phyloP scores from a whole-genome alignment of 2,797 vertebrate species.

The Intellagama lesueurii region DNA sequence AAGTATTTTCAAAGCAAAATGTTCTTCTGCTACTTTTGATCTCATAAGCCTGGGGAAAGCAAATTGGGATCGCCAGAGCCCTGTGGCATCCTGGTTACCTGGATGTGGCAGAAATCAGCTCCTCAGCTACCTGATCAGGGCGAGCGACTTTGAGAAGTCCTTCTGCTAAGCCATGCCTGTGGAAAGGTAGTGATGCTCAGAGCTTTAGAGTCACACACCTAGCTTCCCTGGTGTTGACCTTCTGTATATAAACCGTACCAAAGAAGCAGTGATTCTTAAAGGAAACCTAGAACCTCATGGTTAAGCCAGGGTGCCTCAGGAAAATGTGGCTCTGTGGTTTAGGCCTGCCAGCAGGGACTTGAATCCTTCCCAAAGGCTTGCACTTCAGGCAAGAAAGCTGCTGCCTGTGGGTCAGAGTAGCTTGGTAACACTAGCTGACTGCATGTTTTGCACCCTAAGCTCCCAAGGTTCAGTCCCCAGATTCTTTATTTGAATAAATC shows the following conservation, averaged over 20 bases:
- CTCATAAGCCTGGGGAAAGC: not conserved
- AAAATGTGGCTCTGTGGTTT: not conserved
- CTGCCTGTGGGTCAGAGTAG: not conserved
- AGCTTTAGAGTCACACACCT: not conserved
- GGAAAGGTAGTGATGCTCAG: not conserved
- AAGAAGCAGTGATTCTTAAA: not conserved
- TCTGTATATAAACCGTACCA: slow-evolving; percentile 4
- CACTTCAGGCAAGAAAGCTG: not conserved
- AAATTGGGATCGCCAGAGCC: not conserved
- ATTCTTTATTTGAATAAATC: not conserved
- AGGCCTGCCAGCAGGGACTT: not conserved
- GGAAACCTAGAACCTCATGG: not conserved
- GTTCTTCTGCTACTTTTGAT: not conserved
- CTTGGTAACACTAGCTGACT: not conserved
- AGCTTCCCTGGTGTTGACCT: not conserved
- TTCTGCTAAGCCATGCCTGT: not conserved
- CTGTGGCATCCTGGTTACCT: not conserved
- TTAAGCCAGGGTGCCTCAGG: not conserved
- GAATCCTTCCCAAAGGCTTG: not conserved
- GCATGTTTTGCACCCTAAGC: not conserved
- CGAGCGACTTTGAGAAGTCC: not conserved
- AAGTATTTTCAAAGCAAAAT: not conserved
- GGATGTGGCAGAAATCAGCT: not conserved
- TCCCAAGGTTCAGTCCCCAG: not conserved
- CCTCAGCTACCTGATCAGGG: not conserved